phyloP scores from a whole-genome alignment of 2,888 invertebrate species.

The Amiota communis region DNA sequence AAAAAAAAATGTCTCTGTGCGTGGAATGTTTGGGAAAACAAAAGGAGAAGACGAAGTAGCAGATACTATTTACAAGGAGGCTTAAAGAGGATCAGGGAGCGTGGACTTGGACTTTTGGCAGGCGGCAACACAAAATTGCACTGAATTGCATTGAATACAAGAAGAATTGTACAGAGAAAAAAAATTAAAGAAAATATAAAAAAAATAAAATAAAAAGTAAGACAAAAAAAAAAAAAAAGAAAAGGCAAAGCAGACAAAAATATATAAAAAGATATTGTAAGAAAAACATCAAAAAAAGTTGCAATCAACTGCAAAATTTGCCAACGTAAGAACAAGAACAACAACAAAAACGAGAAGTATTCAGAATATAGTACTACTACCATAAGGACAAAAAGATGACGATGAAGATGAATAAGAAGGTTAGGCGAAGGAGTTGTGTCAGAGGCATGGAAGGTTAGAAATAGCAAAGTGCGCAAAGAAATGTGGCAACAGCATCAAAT shows the following conservation, averaged over 20 bases:
- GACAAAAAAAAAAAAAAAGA: constrained; percentile 16
- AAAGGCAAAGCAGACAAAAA: constrained; percentile 26
- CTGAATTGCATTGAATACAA: not conserved
- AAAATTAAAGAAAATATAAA: constrained; percentile 43
- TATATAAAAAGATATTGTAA: constrained; percentile 44
- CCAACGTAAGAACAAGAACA: constrained; percentile 64
- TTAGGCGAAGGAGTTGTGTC: no score
- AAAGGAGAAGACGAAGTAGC: not conserved
- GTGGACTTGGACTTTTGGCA: no score
- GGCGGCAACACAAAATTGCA: no score
- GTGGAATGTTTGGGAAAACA: no score
- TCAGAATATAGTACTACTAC: no score
- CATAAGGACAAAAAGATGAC: no score
- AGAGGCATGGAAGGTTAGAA: constrained; percentile 24
- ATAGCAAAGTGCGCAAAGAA: constrained; percentile 36
- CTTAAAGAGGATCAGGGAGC: not conserved
- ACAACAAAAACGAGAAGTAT: constrained; percentile 18
- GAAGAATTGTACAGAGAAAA: constrained; percentile 27
- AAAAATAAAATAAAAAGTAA: not conserved
- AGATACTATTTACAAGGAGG: not conserved
- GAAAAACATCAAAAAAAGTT: constrained; percentile 50
- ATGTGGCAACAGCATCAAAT: constrained; percentile 62
- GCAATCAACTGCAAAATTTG: constrained; percentile 72
- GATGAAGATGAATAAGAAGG: no score
- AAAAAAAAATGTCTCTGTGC: no score